A percentile compares a stretch with the other conserved stretches of the same genome.
phyloP scores from a whole-genome alignment of 2,113 vertebrate species.

The Casuarius casuarius region DNA sequence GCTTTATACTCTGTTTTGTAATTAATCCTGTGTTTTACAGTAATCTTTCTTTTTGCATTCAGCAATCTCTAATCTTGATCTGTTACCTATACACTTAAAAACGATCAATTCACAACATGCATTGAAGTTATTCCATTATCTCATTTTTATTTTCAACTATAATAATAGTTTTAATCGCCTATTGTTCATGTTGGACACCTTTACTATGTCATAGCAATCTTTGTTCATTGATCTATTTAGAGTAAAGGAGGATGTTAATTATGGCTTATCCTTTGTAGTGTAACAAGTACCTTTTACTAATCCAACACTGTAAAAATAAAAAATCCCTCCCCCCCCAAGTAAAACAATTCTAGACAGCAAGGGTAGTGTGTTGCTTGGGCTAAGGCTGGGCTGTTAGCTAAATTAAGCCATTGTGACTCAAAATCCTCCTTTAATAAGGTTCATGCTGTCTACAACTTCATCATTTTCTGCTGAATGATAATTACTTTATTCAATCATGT shows the following conservation, averaged over 20 bases:
- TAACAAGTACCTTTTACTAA: constrained; percentile 75
- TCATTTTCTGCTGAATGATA: constrained; percentile 99
- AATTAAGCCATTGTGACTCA: constrained; percentile 99
- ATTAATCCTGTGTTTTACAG: background rate
- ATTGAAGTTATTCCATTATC: background rate
- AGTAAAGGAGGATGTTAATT: constrained; percentile 64
- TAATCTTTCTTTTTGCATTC: background rate
- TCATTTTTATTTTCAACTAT: background rate
- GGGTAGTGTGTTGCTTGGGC: constrained; percentile 78
- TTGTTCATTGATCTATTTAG: constrained; percentile 55
- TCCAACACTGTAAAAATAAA: constrained; percentile 64
- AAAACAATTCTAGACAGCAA: constrained; percentile 74
- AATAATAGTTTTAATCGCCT: background rate
- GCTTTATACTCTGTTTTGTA: background rate
- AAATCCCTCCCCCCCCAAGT: background rate
- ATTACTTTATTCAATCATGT: constrained; percentile 99
- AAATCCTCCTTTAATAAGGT: constrained; percentile 99
- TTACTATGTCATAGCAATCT: constrained; percentile 56
- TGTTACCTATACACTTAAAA: background rate
- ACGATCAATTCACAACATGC: background rate
- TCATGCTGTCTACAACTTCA: constrained; percentile 99
- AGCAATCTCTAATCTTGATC: background rate
- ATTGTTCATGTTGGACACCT: constrained; percentile 53
- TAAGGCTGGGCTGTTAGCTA: constrained; percentile 95
- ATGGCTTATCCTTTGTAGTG: constrained; percentile 63